These are phyloP conservation scores for Eleutherodactylus coqui DNA, from an alignment of 2,797 vertebrate species.

Conservation along the genomic window DNA sequence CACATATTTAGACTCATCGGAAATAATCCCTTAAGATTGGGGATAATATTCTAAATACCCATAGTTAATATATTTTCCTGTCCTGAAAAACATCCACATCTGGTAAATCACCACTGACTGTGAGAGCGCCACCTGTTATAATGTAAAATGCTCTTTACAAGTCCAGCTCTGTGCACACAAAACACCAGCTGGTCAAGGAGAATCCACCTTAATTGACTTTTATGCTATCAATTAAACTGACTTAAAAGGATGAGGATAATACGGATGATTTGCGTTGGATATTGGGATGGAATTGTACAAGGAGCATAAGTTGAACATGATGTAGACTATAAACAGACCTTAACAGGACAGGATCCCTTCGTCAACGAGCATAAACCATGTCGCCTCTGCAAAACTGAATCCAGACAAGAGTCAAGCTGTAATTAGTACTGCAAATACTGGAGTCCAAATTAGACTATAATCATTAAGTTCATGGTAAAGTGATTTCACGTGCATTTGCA, in stretches of 20 bases:
- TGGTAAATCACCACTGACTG: conserved; percentile 63
- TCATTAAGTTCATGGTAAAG: conserved; percentile 68
- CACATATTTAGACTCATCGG: neutral
- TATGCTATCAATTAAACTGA: conserved; percentile 21
- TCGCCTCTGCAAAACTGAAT: neutral
- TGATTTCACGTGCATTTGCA: conserved; percentile 50
- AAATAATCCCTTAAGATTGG: neutral
- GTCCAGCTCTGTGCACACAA: conserved; percentile 61
- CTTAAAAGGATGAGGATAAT: conserved; percentile 43
- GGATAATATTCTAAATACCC: conserved; percentile 19
- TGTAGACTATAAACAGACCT: neutral
- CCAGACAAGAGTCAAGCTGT: conserved; percentile 65
- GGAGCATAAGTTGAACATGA: neutral
- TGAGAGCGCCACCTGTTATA: conserved; percentile 71
- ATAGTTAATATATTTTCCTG: conserved; percentile 15
- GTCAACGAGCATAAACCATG: neutral
- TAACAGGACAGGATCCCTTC: neutral
- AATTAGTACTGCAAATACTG: conserved; percentile 73
- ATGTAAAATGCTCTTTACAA: conserved; percentile 65
- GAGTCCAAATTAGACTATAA: conserved; percentile 73
- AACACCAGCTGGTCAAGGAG: conserved; percentile 58
- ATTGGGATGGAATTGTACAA: neutral
- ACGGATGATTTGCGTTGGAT: conserved; percentile 15
- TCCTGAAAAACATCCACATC: conserved; percentile 63
- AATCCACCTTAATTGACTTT: conserved; percentile 54